phyloP scores from a whole-genome alignment of 2,888 invertebrate genomes.

The Papilio elwesi region DNA sequence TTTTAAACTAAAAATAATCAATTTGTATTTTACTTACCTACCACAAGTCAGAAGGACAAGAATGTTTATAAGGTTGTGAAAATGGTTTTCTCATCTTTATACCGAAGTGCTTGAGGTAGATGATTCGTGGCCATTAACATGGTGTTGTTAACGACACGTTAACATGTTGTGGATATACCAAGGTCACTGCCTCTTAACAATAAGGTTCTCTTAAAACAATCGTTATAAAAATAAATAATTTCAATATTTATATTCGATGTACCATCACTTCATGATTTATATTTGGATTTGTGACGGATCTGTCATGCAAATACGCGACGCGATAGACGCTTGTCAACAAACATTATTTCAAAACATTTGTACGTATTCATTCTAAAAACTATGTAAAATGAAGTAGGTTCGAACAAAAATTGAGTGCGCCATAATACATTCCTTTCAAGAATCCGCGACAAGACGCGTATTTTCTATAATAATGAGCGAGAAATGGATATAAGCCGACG shows the following conservation, averaged over 20 bases:
- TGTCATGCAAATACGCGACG: not conserved
- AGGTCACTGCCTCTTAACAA: slow-evolving; percentile 26
- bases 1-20: not conserved
- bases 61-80: not conserved
- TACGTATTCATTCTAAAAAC: not conserved
- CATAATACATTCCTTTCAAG: too few species aligned
- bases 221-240: not conserved
- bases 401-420: too few species aligned
- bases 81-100: slow-evolving; percentile 24
- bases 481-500: too few species aligned
- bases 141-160: slow-evolving; percentile 26
- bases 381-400: too few species aligned
- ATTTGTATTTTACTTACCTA: slow-evolving; percentile 8
- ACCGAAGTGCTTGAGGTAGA: slow-evolving; percentile 15
- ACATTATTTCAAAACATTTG: not conserved
- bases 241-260: not conserved
- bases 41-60: slow-evolving; percentile 10
- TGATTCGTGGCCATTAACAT: slow-evolving; percentile 27
- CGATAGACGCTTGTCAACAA: not conserved
- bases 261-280: not conserved
- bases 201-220: slow-evolving; percentile 9
- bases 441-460: too few species aligned
- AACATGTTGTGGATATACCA: slow-evolving; percentile 3
- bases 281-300: not conserved
- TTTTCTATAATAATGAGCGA: too few species aligned